Evolutionary conservation across 2,888 invertebrate species (phyloP).

Genomic region (Phortica magna): DNA sequence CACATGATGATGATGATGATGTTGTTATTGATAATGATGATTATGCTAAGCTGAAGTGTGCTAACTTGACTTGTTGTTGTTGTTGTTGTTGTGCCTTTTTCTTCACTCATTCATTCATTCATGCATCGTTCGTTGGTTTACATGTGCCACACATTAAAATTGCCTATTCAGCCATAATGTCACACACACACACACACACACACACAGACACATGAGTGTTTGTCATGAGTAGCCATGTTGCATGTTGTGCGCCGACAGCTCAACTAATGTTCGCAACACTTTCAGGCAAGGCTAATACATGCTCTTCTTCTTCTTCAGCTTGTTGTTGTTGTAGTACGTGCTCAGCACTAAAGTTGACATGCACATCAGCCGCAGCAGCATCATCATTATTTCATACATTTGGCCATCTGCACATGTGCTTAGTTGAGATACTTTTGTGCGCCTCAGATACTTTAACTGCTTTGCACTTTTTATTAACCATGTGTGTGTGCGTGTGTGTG

Average conservation of each 20-base stretch:
- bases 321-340: neutral
- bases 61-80: neutral
- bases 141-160: slow-evolving; percentile 2
- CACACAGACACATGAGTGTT: too few species aligned
- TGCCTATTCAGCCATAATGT: neutral
- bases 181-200: too few species aligned
- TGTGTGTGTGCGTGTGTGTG: neutral
- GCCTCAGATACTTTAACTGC: too few species aligned
- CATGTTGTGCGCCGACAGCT: neutral
- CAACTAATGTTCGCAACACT: neutral
- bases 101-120: neutral
- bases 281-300: slow-evolving; percentile 16
- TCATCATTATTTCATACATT: neutral
- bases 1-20: too few species aligned
- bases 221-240: neutral
- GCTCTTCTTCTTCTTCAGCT: too few species aligned
- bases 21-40: too few species aligned
- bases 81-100: neutral
- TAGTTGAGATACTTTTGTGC: neutral
- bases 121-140: neutral
- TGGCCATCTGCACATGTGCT: too few species aligned
- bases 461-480: slow-evolving; percentile 9
- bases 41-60: too few species aligned
- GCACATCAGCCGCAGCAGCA: neutral
- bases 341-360: neutral